Base-by-base conservation (phyloP, 2,113 vertebrate genomes). In the Eulemur rufifrons region DNA sequence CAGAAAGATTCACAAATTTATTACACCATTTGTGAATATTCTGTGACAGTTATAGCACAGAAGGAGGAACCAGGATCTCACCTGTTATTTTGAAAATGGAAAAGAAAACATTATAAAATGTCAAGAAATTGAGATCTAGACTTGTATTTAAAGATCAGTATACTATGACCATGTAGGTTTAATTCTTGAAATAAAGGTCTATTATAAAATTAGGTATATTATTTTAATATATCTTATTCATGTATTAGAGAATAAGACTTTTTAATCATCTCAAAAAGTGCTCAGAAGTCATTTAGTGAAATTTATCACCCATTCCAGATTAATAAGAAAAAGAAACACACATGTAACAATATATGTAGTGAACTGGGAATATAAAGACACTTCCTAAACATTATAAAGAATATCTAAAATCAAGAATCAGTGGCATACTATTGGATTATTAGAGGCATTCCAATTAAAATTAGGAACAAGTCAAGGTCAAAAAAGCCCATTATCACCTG, bases 141-240 rank as follows among this genome's bases (percentile, higher is more conserved):
- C 78, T 86, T 37, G 8, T 54, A 83, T 93, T 91, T 89, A 81
- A 96, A 85, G 6, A 84, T 86, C 29, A 66, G 18, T 45, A 61
- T 93, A 52, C 27, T 32, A 63, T 76, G 20, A 64, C 15, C 42
- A 39, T 12, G 21, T 80, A 47, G 34, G 10, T 80, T 96, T 96
- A 84, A 95, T 84, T 83, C 32, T 80, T 83, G 18, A 61, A 86
- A 89, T 76, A 73, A 86, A 91, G 56, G 37, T 5, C n/a, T 52
- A 8, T 74, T 92, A 66, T 96, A 80, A 93, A 95, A 64, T 86
- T 83, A 92, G n/a, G 89, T 86, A 15, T 74, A 42, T 94, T 93
- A 69, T 86, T 69, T 96, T 89, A 92, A 56, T 77, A 85, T 2
- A 74, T 83, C 13, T 81, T 95, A 71, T 80, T 92, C 50, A 89